Base-by-base conservation (phyloP, 2,113 vertebrate species). In the Callipepla californica region DNA sequence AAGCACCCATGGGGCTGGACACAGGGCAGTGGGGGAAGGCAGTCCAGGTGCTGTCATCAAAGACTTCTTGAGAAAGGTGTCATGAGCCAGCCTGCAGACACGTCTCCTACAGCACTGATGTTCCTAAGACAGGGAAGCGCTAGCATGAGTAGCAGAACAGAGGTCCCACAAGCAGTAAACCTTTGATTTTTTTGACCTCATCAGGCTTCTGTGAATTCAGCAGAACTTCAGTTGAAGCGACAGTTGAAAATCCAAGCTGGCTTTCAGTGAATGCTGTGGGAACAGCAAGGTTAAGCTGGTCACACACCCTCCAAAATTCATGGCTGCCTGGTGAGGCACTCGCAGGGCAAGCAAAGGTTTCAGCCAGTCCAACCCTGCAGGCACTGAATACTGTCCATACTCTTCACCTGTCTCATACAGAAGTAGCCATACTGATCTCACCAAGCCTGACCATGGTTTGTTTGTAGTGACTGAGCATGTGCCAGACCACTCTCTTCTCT, bases 61-160 rank as follows among this genome's bases (percentile, higher is more conserved):
- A 91, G 82, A 79, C n/a, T 78, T 83, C 89, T 75, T 78, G 73
- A 72, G 59, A 9, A 1, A 84, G 42, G 40, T 66, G 66, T 72
- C 44, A 40, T 48, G 2, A 83, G 51, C 73, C 94, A 88, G 76
- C 61, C 90, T 81, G 91, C 76, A 84, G 87, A 70, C 44, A 21
- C 1, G 8, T 61, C 80, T 91, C 72, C 75, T 62, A 77, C 76
- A 90, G 59, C 87, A 87, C 45, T 20, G 89, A 89, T 65, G 85
- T 57, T 92, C 93, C 90, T 74, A 76, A 94, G 91, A 87, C 87
- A 92, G 79, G 51, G 57, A 92, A 78, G 87, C 78, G 89, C 87
- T 72, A n/a, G 72, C 36, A 68, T 82, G 80, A 78, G 72, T 48
- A 84, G 87, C 48, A 92, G 80, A 95, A 90, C 58, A 36, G 69